Conservation (phyloP, 1,140 invertebrate species). For the Drosophila dunni region DNA sequence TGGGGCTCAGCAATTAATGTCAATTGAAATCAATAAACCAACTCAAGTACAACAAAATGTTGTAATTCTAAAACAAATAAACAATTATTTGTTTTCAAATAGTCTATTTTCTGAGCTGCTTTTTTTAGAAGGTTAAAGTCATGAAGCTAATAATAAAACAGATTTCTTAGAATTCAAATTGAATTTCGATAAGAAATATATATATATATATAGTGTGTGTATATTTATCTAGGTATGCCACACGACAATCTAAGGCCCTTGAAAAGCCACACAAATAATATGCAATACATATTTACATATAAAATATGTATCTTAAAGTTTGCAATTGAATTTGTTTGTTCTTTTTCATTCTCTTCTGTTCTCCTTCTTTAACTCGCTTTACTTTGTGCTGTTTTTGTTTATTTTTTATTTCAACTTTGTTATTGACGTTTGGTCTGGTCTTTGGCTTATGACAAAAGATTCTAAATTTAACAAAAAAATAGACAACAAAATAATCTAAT, state of each 20-base stretch:
- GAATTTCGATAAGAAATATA: conserved; percentile 66
- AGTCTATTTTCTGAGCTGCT: conserved; percentile 27
- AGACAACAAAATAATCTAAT: conserved; percentile 15
- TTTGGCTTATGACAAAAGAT: conserved; percentile 41
- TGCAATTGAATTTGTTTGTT: conserved; percentile 70
- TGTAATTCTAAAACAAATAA: conserved; percentile 49
- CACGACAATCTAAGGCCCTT: conserved; percentile 31
- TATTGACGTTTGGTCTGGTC: conserved; percentile 37
- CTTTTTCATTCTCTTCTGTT: not conserved
- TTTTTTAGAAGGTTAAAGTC: conserved; percentile 38
- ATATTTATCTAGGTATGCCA: conserved; percentile 34
- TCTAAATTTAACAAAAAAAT: conserved; percentile 28
- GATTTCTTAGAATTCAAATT: conserved; percentile 59
- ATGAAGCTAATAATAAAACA: conserved; percentile 66
- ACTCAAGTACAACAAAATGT: conserved; percentile 41
- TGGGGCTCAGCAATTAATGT: conserved; percentile 60
- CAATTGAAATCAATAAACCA: conserved; percentile 80
- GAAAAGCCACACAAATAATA: conserved; percentile 20
- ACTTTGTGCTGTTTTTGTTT: not conserved
- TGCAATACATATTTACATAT: not conserved
- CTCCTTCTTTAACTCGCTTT: conserved; percentile 5
- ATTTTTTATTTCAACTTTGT: not conserved
- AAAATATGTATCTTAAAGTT: conserved; percentile 12
- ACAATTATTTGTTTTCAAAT: not conserved
- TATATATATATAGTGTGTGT: not conserved